Base-by-base conservation (phyloP, 2,797 vertebrate species). In the Myotis planiceps region DNA sequence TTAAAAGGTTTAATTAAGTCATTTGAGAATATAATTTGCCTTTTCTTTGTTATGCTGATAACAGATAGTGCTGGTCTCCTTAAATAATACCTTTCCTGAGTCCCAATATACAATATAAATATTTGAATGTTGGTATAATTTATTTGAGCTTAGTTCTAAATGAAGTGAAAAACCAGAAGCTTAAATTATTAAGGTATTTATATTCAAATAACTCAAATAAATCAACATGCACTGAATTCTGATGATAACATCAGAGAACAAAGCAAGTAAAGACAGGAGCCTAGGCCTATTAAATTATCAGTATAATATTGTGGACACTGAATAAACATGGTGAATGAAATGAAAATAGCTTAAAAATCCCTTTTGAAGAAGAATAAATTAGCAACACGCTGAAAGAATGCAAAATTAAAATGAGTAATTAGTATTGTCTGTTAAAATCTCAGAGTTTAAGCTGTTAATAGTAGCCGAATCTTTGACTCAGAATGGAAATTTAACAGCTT, bases 401-500 rank as follows among this genome's bases (percentile, higher is more conserved):
- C 94, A 98, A 97, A 98, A 95, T 90, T 97, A 97, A 98, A 98
- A 97, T 90, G 95, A 97, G 90, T 96, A 94, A 96, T 96, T 94
- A 96, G 94, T 95, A 95, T 94, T 95, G 76, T 97, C 94, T 97
- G 53, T 19, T 60, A 97, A 97, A 98, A 96, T 97, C 89, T 0
- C 49, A 96, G 86, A 87, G 95, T 92, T 68, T 65, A 97, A 98
- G 93, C 95, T 97, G 86, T 95, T 95, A 97, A 97, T 93, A 96
- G 95, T 97, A 82, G 97, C 94, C 97, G 96, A 94, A 98, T 88
- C 93, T 98, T 98, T 96, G 94, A 98, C 96, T 96, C 93, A 97
- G 98, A 97, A 98, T 93, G 96, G 93, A 96, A 98, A 98, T 98
- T 97, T 94, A 97, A 97, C 97, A 98, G 90, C 92, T 98, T 96